Evolutionary conservation across 2,797 vertebrate species (phyloP).

Genomic region (Delichon dasypus): DNA sequence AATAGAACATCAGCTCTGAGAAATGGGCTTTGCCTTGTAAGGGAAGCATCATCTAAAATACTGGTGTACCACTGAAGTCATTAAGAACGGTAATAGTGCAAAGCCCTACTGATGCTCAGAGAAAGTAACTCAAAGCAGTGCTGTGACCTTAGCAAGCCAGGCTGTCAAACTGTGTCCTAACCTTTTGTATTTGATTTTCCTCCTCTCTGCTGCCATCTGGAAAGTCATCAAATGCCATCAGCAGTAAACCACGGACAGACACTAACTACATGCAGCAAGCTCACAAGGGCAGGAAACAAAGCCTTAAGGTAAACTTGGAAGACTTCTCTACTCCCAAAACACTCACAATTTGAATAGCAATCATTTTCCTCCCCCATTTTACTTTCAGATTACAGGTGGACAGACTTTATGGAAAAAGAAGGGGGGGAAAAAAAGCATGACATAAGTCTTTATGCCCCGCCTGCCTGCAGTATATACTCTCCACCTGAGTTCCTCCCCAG

Average conservation of each 20-base stretch:
- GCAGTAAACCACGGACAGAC: neutral
- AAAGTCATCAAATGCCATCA: neutral
- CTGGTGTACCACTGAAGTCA: neutral
- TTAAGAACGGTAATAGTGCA: neutral
- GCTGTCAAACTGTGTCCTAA: neutral
- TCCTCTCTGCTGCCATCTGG: neutral
- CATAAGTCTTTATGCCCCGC: neutral
- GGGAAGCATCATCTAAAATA: neutral
- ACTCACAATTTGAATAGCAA: neutral
- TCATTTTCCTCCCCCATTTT: neutral
- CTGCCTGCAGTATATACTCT: accelerated
- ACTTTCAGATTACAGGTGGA: neutral
- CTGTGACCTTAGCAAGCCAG: neutral
- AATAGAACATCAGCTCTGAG: neutral
- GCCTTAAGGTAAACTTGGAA: neutral
- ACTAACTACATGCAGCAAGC: neutral
- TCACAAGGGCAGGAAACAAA: neutral
- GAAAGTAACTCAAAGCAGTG: neutral
- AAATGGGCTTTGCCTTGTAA: neutral
- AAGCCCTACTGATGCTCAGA: neutral
- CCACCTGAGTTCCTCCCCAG: neutral
- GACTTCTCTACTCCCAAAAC: neutral
- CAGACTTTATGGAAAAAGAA: neutral
- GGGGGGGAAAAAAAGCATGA: neutral
- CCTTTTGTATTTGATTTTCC: neutral